A percentile compares a stretch with the other conserved stretches of the same genome.
Conservation (phyloP, 2,797 vertebrate species). For the Scyliorhinus canicula region DNA sequence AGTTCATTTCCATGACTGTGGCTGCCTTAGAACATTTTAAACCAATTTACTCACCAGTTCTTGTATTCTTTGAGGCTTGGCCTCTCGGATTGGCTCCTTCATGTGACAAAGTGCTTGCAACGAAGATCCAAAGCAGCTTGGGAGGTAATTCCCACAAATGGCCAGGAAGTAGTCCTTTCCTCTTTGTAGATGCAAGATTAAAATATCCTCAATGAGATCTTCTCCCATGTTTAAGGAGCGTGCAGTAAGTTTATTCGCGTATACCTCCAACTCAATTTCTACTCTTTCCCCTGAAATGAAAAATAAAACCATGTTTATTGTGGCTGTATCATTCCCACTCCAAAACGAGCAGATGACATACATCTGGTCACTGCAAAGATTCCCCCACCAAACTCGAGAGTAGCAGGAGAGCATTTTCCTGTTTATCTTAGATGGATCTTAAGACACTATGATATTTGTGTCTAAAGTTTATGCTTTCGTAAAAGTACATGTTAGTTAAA, state of each 20-base stretch:
- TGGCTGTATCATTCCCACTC: background rate
- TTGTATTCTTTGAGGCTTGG: constrained; percentile 63
- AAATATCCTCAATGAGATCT: constrained; percentile 85
- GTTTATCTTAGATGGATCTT: background rate
- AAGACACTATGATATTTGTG: background rate
- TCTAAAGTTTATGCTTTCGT: too few species aligned
- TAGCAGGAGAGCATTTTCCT: background rate
- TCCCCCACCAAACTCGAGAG: background rate
- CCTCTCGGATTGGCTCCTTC: constrained; percentile 81
- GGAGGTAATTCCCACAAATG: constrained; percentile 81
- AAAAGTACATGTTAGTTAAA: too few species aligned
- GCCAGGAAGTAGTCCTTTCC: constrained; percentile 98
- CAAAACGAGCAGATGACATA: constrained; percentile 13
- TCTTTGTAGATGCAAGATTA: constrained; percentile 81
- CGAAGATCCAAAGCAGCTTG: constrained; percentile 87
- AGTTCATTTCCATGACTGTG: background rate
- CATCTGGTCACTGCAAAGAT: background rate
- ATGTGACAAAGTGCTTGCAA: constrained; percentile 74
- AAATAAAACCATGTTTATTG: background rate
- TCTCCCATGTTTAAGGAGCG: constrained; percentile 76
- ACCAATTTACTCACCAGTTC: constrained; percentile 64
- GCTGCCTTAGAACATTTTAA: background rate
- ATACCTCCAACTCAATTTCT: constrained; percentile 82
- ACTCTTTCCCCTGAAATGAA: constrained; percentile 63
- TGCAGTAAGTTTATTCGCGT: constrained; percentile 84